Evolutionary conservation across 2,113 vertebrate genomes (phyloP), one percentile per base, ranked within the genome.

Genomic region (Phyllopteryx taeniolatus): DNA sequence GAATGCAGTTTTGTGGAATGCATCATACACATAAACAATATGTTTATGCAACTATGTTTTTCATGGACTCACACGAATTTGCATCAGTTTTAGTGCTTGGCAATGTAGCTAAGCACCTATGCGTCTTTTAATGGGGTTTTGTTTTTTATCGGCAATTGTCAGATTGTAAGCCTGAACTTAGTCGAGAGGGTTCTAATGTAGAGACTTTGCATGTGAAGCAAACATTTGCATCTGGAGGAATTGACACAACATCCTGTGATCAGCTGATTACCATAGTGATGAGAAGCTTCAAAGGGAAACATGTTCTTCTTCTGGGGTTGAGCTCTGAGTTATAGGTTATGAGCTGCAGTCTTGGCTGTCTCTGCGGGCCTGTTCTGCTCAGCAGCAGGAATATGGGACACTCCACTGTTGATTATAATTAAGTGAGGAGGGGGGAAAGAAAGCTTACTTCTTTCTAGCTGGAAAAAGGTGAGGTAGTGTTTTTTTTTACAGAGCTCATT

Each of bases 261-360:
- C 78, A 81, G 77, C 77, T 85, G 82, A 88, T 90, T 89, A 85
- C 57, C 85, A 85, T 85, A 85, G 76, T 72, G 78, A 86, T 84
- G 80, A 83, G 71, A 70, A 77, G 80, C 76, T 83, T 87, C 82
- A 86, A 88, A 85, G 74, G 46, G 46, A 67, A 78, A 78, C 13
- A 67, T 66, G 62, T 85, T 76, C 49, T 68, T 70, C 69, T 73
- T 83, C 15, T 42, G 67, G 60, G 70, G 71, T 76, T 84, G 72
- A 69, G 71, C 74, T 74, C 59, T 63, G 70, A 85, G 76, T 80
- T 84, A 78, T 71, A 86, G 83, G 82, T 85, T 88, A 85, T 82
- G 70, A 79, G 79, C 82, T 69, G 78, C 73, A 73, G 76, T 79
- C 80, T 78, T 78, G 79, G 83, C 78, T 74, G 86, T 85, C 85